A percentile compares a stretch with the other conserved stretches of the same genome.
Conservation (phyloP, 2,113 vertebrate genomes). For the Aythya baeri region DNA sequence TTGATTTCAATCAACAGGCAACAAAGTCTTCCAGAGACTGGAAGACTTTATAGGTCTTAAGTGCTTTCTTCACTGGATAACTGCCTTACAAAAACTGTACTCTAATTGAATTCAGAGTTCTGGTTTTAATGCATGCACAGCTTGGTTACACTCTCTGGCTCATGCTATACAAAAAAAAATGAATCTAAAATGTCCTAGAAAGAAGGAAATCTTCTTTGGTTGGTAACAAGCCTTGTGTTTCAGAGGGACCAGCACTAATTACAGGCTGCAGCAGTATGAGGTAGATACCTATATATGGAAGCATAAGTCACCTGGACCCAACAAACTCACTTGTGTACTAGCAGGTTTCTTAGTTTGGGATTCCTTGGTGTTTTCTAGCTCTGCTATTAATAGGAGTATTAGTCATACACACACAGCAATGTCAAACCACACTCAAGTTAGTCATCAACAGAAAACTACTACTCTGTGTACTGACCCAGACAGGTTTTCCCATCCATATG, state of each 20-base stretch:
- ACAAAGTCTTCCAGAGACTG: neutral
- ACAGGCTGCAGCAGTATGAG: neutral
- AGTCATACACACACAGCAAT: neutral
- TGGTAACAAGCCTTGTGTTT: neutral
- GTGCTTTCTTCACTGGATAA: neutral
- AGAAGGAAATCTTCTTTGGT: neutral
- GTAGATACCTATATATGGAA: neutral
- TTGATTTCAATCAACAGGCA: conserved; percentile 40
- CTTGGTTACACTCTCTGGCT: neutral
- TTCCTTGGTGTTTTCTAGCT: neutral
- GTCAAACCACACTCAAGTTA: neutral
- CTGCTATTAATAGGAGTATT: neutral
- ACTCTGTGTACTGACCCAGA: conserved; percentile 82
- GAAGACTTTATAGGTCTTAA: neutral
- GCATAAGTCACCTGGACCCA: neutral
- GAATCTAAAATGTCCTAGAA: neutral
- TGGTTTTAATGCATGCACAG: neutral
- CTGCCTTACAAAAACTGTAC: neutral
- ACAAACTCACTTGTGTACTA: neutral
- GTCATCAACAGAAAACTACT: neutral
- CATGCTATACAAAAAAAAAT: neutral
- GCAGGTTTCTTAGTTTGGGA: neutral
- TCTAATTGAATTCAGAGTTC: neutral
- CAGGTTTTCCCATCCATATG: conserved; percentile 89
- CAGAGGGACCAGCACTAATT: neutral